Evolutionary conservation across 2,113 vertebrate genomes (phyloP), one percentile per base, ranked within the genome.

Genomic region (Pterocles burchelli): DNA sequence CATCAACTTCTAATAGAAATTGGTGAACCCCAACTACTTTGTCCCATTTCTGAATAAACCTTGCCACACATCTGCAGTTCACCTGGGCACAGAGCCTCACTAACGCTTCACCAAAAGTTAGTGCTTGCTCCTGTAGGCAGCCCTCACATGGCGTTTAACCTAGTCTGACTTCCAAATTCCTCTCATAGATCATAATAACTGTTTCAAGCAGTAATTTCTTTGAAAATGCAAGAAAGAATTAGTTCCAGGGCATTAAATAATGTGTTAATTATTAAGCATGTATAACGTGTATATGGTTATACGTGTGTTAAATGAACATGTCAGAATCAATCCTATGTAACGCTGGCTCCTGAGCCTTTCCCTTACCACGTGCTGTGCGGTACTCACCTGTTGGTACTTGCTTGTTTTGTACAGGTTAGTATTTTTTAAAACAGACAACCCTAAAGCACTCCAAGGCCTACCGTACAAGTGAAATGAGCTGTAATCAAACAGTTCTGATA

Each of bases 311-410:
- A 51, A 54, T 33, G 41, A 65, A 63, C 5, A 2, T 1, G 2
- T 63, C 28, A 41, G 10, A 33, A 36, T 34, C 19, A 13, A 2
- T 38, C 33, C 36, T 34, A 2, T 3, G 8, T 8, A 3, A 36
- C 2, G 21, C 1, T 61, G 79, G 46, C 51, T 92, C 49, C 18
- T 11, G 15, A 21, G 49, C 48, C 73, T 52, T 52, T 34, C 13
- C 2, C 26, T 17, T 13, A 4, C 2, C 17, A 2, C 0, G 3
- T 4, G 25, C 29, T 33, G n/a, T 19, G 18, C 2, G 1, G 33
- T 36, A 73, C 88, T 86, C 77, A 66, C 82, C 67, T 2, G 25
- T 9, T 20, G 31, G 0, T 18, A 38, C 28, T 18, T 26, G 13
- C 41, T 63, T 45, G 21, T 26, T 86, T 66, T 66, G 24, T 29